A percentile compares a stretch with the other conserved stretches of the same genome.
phyloP scores from a whole-genome alignment of 2,113 vertebrate species.

The Cheirogaleus medius region DNA sequence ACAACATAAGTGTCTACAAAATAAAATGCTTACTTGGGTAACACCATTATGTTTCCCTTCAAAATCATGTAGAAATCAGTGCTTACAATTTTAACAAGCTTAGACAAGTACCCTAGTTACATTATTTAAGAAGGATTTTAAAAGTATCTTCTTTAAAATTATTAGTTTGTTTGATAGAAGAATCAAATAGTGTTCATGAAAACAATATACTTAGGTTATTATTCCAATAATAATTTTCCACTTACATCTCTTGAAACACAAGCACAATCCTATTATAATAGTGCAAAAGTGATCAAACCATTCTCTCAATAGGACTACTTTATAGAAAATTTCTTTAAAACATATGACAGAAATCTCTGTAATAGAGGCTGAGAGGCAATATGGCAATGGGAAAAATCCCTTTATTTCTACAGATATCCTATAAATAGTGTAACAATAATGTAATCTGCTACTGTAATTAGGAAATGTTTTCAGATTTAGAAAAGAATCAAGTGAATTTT shows the following conservation, averaged over 20 bases:
- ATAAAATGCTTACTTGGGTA: neutral
- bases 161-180: neutral
- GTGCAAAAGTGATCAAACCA: neutral
- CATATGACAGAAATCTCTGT: neutral
- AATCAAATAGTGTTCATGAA: conserved; percentile 24
- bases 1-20: neutral
- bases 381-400: neutral
- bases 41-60: neutral
- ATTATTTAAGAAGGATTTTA: neutral
- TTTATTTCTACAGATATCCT: neutral
- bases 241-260: neutral
- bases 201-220: neutral
- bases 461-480: neutral
- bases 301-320: neutral
- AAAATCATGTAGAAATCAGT: conserved; percentile 19
- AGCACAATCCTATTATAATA: neutral
- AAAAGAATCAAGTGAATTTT: neutral
- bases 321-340: neutral
- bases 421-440: neutral
- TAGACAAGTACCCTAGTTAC: neutral
- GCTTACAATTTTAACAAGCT: conserved; percentile 3
- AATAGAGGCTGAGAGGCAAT: neutral
- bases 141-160: conserved; percentile 37
- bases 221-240: neutral
- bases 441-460: neutral